Conservation (phyloP, 37 sponge, comb jelly and placozoan genomes). For the Cladorhizidae sp. region DNA sequence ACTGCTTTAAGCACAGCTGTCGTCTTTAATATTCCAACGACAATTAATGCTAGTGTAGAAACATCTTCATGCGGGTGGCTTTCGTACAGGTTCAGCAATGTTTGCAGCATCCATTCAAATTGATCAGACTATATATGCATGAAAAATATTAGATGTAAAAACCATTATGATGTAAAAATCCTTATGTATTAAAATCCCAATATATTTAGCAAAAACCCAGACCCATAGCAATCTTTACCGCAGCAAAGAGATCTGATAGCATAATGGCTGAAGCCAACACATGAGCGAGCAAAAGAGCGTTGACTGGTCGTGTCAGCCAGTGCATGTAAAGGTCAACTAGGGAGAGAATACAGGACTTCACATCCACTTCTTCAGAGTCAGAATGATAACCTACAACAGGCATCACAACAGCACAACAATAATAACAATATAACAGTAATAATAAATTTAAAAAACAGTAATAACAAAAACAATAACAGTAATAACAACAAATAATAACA, state of each 20-base stretch:
- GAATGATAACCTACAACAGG: conserved; percentile 4
- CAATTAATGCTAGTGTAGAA: conserved; percentile 6
- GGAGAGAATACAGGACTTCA: conserved; percentile 53
- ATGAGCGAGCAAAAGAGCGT: conserved; percentile 33
- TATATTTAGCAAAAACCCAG: neutral
- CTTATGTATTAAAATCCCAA: neutral
- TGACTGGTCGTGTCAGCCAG: conserved; percentile 58
- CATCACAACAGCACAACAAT: too few species aligned
- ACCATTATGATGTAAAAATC: neutral
- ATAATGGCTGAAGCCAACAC: conserved; percentile 26
- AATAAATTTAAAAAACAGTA: too few species aligned
- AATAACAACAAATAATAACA: too few species aligned
- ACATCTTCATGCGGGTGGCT: conserved; percentile 54
- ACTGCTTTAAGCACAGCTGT: conserved; percentile 68
- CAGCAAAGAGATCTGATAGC: conserved; percentile 59
- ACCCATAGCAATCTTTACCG: neutral
- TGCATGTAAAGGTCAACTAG: conserved; percentile 62
- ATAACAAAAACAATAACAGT: too few species aligned
- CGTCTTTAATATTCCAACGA: conserved; percentile 56
- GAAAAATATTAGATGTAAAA: too few species aligned
- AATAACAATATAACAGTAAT: too few species aligned
- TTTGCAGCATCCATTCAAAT: conserved; percentile 75
- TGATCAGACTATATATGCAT: conserved; percentile 56
- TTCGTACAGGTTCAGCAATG: conserved; percentile 38
- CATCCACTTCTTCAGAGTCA: conserved; percentile 50